Evolutionary conservation across 2,888 invertebrate species (phyloP), one percentile per base, ranked within the genome.

Genomic region (Cosmia trapezina): DNA sequence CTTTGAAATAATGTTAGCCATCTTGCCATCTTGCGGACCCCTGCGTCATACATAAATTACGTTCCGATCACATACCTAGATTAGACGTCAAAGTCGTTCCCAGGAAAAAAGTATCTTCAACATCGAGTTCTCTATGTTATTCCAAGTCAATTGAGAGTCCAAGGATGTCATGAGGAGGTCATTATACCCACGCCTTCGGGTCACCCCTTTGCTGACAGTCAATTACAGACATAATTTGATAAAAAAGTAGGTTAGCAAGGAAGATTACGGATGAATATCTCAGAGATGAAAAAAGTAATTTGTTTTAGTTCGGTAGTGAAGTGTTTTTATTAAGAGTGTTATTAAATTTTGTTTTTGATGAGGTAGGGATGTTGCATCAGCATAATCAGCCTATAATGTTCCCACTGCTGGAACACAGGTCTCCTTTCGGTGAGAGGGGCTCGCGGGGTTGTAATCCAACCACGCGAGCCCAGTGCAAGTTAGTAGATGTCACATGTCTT

Each of bases 191-290:
- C 70, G 85, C 78, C 54, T 65, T 57, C 12, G 81, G 84, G 78
- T 75, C 70, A 78, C 64, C 80, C 80, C 65, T 70, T 83, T 59
- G 37, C 28, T 75, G 85, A 70, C 85, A 86, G 80, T 71, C 70
- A 68, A 83, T 85, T 85, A 86, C 80, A 57, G 54, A 65, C 56
- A 83, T 80, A 78, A 85, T 86, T 83, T 83, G 74, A 70, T 75
- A 70, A 78, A 82, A 76, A 84, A 70, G 70, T 77, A 71, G 86
- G 76, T 76, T 80, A 63, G 47, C 45, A 67, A 70, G 60, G 59
- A 57, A 76, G 63, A 73, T 78, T 70, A 80, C 71, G 71, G 61
- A 70, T 54, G 59, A 76, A 78, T 76, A 80, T 84, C 65, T 66
- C 59, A 53, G 65, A 76, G 67, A 83, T 76, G 76, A 72, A 76